These are phyloP conservation scores for Chunga burmeisteri DNA, from an alignment of 2,113 vertebrate species.

Conservation along the genomic window DNA sequence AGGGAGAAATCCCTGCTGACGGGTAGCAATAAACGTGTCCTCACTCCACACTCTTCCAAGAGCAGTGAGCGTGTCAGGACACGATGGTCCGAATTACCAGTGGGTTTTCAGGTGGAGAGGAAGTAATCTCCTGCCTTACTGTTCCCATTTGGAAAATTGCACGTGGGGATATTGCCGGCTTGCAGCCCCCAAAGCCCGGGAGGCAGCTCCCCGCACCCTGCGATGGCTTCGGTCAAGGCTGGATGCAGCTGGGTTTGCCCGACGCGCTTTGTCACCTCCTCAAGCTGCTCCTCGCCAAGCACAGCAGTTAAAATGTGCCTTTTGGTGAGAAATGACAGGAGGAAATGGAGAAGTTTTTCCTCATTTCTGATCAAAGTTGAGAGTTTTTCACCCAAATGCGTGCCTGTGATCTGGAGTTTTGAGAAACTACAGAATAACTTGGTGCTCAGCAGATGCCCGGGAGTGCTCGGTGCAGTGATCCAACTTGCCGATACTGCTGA, in stretches of 20 bases:
- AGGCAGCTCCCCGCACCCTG: background rate
- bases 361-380: background rate
- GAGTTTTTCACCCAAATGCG: background rate
- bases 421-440: background rate
- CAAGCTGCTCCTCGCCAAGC: background rate
- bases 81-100: fast-evolving
- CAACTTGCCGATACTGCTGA: background rate
- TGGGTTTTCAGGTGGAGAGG: background rate
- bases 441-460: background rate
- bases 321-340: background rate
- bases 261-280: background rate
- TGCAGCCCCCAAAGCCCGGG: background rate
- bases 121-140: background rate
- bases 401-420: background rate
- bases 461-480: background rate
- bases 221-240: background rate
- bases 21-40: fast-evolving
- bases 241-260: background rate
- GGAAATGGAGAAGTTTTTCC: background rate
- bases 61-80: fast-evolving
- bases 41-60: background rate
- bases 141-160: background rate
- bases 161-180: background rate
- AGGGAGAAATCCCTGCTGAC: background rate
- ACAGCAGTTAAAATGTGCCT: background rate